A percentile compares a stretch with the other conserved stretches of the same genome.
phyloP scores from a whole-genome alignment of 2,888 invertebrate species.

The Lamellibrachia columna region DNA sequence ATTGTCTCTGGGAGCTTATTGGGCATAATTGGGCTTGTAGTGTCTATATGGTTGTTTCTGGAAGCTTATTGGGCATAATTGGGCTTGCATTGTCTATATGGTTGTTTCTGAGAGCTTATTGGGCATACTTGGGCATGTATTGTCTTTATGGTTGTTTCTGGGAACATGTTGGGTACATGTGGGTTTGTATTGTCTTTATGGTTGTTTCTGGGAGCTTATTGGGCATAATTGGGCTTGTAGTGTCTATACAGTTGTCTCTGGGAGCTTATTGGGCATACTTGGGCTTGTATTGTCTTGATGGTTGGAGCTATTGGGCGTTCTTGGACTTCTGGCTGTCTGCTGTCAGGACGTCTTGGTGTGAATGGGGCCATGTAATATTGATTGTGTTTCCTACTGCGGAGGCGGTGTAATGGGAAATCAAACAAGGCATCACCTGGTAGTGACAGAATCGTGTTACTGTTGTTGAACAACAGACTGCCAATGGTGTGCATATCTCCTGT shows the following conservation, averaged over 20 bases:
- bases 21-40: background rate
- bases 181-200: background rate
- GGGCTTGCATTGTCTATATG: background rate
- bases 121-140: background rate
- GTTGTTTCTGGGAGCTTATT: background rate
- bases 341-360: background rate
- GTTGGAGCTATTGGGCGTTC: background rate
- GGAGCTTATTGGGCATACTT: background rate
- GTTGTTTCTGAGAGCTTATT: background rate
- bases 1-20: no score
- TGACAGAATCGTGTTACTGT: slow-evolving; percentile 5
- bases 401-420: background rate
- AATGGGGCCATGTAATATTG: background rate
- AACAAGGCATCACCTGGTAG: background rate
- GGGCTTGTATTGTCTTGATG: background rate
- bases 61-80: background rate
- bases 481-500: background rate
- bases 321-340: background rate
- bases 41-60: background rate
- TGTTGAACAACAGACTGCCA: background rate
- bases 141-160: background rate
- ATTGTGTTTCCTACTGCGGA: background rate
- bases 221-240: background rate
- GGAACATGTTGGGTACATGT: background rate
- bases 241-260: background rate